Evolutionary conservation across 2,888 invertebrate species (phyloP).

Genomic region (Frankliniella fusca): DNA sequence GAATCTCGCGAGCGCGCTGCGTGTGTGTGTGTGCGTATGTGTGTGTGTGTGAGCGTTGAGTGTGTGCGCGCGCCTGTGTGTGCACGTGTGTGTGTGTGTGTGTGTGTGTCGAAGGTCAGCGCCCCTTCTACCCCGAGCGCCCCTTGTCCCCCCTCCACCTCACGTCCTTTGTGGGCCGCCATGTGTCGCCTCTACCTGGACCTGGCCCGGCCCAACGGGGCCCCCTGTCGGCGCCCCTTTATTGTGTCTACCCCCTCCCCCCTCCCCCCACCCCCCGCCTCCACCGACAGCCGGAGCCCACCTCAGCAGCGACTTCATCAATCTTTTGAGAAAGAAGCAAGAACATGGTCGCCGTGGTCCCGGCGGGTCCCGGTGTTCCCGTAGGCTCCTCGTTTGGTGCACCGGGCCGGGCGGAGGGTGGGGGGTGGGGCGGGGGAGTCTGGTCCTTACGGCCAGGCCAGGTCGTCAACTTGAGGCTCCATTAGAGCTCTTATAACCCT

Average conservation of each 20-base stretch:
- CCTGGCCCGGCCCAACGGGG: not conserved
- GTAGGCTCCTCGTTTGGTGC: not conserved
- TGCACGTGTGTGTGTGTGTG: too few relatives aligned
- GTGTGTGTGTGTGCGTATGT: too few relatives aligned
- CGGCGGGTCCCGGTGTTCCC: not conserved
- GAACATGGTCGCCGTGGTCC: too few relatives aligned
- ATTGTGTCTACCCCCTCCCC: not conserved
- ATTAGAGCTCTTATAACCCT: too few relatives aligned
- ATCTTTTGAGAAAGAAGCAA: not conserved
- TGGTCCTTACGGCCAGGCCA: too few relatives aligned
- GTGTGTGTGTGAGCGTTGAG: too few relatives aligned
- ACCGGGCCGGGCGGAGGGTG: not conserved
- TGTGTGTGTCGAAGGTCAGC: too few relatives aligned
- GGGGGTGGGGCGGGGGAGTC: not conserved
- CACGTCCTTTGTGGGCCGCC: not conserved
- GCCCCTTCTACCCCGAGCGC: too few relatives aligned
- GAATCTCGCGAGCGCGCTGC: too few relatives aligned
- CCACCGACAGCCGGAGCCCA: not conserved
- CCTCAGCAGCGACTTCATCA: not conserved
- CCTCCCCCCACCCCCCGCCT: not conserved
- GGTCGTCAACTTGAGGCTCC: too few relatives aligned
- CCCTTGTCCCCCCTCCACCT: too few relatives aligned
- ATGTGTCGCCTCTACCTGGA: not conserved
- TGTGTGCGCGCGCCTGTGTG: too few relatives aligned
- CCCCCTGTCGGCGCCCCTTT: not conserved